Evolutionary conservation across 2,113 vertebrate genomes (phyloP).

Genomic region (Rynchops niger): DNA sequence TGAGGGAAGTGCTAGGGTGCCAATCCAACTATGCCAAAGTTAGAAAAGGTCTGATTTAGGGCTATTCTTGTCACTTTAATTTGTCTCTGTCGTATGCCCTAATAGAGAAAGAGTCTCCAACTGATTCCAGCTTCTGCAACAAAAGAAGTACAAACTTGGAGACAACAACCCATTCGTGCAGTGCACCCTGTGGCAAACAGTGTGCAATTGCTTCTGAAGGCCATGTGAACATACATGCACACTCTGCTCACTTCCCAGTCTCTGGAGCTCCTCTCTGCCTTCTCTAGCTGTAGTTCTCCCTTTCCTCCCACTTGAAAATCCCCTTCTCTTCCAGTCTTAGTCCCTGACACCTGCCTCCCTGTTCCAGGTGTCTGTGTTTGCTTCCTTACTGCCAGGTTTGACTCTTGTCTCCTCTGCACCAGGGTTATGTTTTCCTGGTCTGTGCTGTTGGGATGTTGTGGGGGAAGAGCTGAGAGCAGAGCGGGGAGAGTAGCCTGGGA

Average conservation of each 20-base stretch:
- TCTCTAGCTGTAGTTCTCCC: neutral
- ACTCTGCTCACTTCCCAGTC: neutral
- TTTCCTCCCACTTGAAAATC: neutral
- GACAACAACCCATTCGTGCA: neutral
- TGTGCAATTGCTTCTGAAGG: neutral
- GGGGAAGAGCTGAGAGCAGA: neutral
- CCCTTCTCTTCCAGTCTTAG: neutral
- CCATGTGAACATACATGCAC: rapidly evolving
- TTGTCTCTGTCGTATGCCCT: neutral
- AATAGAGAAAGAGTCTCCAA: neutral
- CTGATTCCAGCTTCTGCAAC: neutral
- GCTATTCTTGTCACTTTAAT: conserved; percentile 55
- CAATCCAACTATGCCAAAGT: neutral
- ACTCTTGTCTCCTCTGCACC: neutral
- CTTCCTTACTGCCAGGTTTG: neutral
- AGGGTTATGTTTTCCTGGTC: neutral
- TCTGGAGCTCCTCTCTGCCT: neutral
- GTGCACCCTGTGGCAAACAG: neutral
- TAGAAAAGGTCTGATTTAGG: conserved; percentile 26
- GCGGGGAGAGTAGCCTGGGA: neutral
- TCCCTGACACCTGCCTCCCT: neutral
- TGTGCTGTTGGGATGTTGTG: neutral
- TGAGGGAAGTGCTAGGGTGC: neutral
- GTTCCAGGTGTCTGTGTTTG: neutral
- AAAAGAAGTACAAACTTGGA: neutral